These are phyloP conservation scores for Antrozous pallidus DNA, from an alignment of 2,797 vertebrate species.

Conservation along the genomic window DNA sequence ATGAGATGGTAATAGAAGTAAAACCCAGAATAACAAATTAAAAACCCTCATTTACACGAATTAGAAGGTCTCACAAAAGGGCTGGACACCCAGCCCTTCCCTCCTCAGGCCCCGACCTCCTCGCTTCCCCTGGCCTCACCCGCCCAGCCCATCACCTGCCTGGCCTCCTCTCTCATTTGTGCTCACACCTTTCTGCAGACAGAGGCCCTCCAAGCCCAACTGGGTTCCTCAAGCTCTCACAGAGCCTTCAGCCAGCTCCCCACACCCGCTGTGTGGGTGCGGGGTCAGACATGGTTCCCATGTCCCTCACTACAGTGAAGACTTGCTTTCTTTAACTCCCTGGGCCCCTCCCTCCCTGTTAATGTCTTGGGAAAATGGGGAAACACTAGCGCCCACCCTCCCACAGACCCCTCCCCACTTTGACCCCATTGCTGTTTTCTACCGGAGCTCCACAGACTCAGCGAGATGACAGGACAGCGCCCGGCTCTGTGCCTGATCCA, in stretches of 20 bases:
- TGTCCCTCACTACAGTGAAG: neutral
- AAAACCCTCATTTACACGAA: conserved; percentile 87
- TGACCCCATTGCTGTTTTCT: neutral
- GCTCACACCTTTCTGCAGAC: neutral
- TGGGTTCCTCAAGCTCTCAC: too few species aligned
- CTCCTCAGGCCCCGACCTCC: neutral
- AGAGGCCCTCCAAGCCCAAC: neutral
- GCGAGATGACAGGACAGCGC: neutral
- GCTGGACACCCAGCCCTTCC: conserved; percentile 13
- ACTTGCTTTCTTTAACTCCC: neutral
- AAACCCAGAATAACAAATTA: conserved; percentile 87
- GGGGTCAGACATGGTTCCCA: too few species aligned
- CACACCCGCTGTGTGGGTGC: rapidly evolving
- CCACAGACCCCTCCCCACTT: neutral
- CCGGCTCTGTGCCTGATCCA: neutral
- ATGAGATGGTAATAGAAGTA: conserved; percentile 87
- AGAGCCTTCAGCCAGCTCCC: neutral
- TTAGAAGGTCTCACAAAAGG: conserved; percentile 83
- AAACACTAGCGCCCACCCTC: neutral
- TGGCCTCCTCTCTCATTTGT: neutral
- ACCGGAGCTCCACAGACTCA: neutral
- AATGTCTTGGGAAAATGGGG: neutral
- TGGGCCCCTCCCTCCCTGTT: neutral
- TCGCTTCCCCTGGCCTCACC: neutral
- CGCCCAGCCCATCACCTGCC: neutral